Evolutionary conservation across 2,888 invertebrate genomes (phyloP), one percentile per base, ranked within the genome.

Genomic region (Polyommatus icarus): DNA sequence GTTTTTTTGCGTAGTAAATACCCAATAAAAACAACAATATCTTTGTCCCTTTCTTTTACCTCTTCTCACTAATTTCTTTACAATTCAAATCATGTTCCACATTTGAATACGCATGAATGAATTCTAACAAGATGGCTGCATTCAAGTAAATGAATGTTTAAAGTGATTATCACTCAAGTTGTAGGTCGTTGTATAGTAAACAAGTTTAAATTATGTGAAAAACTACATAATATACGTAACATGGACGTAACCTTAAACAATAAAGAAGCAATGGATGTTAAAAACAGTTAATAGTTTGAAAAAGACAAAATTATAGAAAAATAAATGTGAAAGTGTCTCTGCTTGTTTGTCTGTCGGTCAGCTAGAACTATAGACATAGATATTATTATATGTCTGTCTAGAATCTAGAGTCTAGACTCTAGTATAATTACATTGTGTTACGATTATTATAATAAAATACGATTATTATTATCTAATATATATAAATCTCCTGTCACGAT

Each of bases 51-150:
- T 46, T 12, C 46, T 46, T 46, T 46, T 1, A 12, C 46, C 46
- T 46, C 10, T 46, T 46, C 46, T 10, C 40, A 40, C 40, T 12
- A 20, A 20, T n/a, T 10, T n/a, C 12, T 24, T 61, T 12, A 61
- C 24, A 24, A 61, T 61, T 61, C 61, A 24, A 24, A 12, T 24
- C 61, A 5, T 24, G 61, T 61, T 61, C 61, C 61, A 29, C 12
- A 61, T 61, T 61, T 61, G 61, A 61, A 61, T 61, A 61, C 61
- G 61, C 61, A 61, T 61, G 61, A 61, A 61, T 61, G 24, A 61
- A 24, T 61, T 29, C 61, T 29, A 61, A 61, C 61, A 29, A 61
- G 24, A 24, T 61, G 61, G 24, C 61, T 61, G 61, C 61, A 61
- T 24, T 10, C 20, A 54, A 54, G 59, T 59, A 61, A 61, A 24